phyloP scores from a whole-genome alignment of 2,113 vertebrate species.

The Atherinomorus stipes region DNA sequence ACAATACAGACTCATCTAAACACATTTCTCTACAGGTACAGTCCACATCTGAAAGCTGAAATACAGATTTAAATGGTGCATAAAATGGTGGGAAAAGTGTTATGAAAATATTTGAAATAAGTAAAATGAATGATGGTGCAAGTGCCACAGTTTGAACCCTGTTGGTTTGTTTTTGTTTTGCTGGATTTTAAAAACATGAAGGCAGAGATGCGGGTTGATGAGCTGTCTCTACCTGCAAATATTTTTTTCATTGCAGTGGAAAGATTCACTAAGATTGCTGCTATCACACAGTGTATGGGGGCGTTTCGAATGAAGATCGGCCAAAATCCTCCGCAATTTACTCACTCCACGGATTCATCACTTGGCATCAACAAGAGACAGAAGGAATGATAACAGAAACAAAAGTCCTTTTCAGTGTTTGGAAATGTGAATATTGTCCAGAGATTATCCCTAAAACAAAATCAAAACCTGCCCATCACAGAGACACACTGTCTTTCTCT shows the following conservation, averaged over 20 bases:
- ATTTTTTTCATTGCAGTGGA: slow-evolving; percentile 23
- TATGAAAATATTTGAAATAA: neutral
- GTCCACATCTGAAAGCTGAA: neutral
- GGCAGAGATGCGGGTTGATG: slow-evolving; percentile 43
- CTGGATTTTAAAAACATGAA: slow-evolving; percentile 42
- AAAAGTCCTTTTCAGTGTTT: neutral
- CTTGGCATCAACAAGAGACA: neutral
- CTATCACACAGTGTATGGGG: neutral
- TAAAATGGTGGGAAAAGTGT: neutral
- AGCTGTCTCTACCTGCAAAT: slow-evolving; percentile 46
- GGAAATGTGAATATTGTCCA: neutral
- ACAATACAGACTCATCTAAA: too few relatives aligned
- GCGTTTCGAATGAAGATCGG: neutral
- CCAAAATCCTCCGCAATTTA: neutral
- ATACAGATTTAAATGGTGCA: neutral
- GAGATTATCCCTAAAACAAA: neutral
- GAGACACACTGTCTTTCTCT: neutral
- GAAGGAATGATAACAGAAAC: neutral
- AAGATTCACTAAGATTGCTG: slow-evolving; percentile 14
- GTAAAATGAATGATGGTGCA: neutral
- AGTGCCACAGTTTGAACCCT: neutral
- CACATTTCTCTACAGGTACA: neutral
- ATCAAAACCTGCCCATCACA: neutral
- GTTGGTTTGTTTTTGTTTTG: slow-evolving; percentile 19
- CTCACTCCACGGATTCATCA: neutral